phyloP scores from a whole-genome alignment of 2,888 invertebrate species.

The Troides aeacus region DNA sequence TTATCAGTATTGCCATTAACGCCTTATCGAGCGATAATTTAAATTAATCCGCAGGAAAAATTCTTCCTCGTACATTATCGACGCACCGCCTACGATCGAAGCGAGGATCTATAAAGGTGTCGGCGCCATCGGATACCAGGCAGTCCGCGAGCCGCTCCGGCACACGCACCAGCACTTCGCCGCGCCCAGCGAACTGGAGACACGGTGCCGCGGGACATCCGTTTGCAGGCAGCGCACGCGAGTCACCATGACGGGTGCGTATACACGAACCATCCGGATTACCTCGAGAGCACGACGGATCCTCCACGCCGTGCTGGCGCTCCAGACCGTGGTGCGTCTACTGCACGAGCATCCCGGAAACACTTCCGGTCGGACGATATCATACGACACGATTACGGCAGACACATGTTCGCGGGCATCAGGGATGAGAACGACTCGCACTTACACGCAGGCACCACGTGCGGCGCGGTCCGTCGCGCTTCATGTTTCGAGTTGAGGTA shows the following conservation, averaged over 20 bases:
- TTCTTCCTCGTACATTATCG: conserved; percentile 29
- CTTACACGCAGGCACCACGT: too few species aligned
- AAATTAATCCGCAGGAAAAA: conserved; percentile 28
- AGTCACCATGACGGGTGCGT: conserved; percentile 27
- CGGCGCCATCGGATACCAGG: background rate
- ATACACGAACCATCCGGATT: background rate
- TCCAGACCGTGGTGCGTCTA: too few species aligned
- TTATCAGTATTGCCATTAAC: conserved; percentile 24
- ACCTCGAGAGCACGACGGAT: too few species aligned
- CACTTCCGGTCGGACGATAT: too few species aligned
- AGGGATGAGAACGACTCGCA: too few species aligned
- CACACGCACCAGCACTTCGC: background rate
- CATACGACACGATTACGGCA: too few species aligned
- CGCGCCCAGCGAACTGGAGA: background rate
- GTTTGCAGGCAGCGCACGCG: background rate
- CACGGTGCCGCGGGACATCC: background rate
- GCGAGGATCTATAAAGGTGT: conserved; percentile 22
- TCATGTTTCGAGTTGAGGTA: too few species aligned
- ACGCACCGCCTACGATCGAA: background rate
- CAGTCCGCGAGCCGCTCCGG: background rate
- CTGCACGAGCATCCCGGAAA: too few species aligned
- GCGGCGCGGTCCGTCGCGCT: too few species aligned
- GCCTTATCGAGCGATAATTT: conserved; percentile 27
- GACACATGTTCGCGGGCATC: too few species aligned
- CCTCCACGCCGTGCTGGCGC: too few species aligned